phyloP scores from a whole-genome alignment of 2,888 invertebrate species.

The Mactromeris polynyma region DNA sequence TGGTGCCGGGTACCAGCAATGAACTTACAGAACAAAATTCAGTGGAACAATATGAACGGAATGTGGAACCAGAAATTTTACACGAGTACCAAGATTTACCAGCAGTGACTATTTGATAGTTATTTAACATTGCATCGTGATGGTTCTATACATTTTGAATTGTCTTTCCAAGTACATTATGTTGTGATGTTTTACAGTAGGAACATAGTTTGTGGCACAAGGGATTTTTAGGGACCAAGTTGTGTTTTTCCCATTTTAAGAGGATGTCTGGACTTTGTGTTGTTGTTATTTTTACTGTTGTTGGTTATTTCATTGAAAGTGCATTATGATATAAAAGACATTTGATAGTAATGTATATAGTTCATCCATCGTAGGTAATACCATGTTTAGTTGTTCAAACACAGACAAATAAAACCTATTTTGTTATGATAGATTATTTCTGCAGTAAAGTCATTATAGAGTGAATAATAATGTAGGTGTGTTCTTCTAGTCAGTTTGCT shows the following conservation, averaged over 20 bases:
- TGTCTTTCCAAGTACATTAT: constrained; percentile 13
- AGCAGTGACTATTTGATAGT: constrained; percentile 51
- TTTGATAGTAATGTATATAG: not conserved
- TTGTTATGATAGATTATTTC: not conserved
- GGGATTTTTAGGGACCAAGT: not conserved
- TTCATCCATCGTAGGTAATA: not conserved
- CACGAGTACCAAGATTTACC: constrained; percentile 52
- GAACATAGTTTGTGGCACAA: not conserved
- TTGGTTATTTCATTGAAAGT: constrained; percentile 10
- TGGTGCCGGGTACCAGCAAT: constrained; percentile 12
- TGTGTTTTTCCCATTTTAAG: not conserved
- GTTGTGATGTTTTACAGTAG: not conserved
- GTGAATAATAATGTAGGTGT: not conserved
- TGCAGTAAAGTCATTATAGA: not conserved
- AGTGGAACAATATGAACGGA: constrained; percentile 4
- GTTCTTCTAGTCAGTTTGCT: not conserved
- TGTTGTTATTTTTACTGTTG: not conserved
- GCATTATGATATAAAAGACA: not conserved
- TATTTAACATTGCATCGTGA: not conserved
- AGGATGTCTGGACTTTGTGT: not conserved
- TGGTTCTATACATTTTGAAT: not conserved
- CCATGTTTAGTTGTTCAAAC: not conserved
- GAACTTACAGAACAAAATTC: not conserved
- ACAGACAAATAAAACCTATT: not conserved
- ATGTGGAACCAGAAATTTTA: constrained; percentile 20